Percentiles rank a stretch among this genome's conserved stretches.
These are phyloP conservation scores for Phyllotreta cruciferae DNA, from an alignment of 2,888 invertebrate species.

Conservation along the genomic window DNA sequence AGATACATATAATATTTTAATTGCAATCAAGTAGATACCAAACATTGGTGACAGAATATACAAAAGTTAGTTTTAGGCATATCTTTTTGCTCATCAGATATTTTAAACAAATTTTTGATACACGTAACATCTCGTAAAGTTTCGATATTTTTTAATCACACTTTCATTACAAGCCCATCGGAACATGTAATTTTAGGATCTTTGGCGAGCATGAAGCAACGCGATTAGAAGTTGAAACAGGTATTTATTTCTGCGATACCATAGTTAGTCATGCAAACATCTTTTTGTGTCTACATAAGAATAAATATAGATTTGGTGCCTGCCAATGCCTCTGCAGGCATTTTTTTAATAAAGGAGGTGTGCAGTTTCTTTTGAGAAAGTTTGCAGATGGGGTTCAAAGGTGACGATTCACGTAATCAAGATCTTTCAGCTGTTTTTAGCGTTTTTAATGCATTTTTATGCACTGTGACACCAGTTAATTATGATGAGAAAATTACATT, in stretches of 20 bases:
- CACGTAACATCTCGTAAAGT: too few species aligned
- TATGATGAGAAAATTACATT: too few species aligned
- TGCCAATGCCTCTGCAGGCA: not conserved
- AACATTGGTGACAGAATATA: too few species aligned
- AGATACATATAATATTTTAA: too few species aligned
- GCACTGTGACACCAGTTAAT: not conserved
- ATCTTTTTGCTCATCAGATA: too few species aligned
- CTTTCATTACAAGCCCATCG: slow-evolving; percentile 1
- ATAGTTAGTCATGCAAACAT: not conserved
- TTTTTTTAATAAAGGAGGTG: not conserved
- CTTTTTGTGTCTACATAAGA: slow-evolving; percentile 1
- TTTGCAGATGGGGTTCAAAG: slow-evolving; percentile 6
- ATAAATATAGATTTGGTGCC: slow-evolving; percentile 7
- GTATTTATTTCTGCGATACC: slow-evolving; percentile 7
- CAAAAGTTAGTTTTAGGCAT: too few species aligned
- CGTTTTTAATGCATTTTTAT: not conserved
- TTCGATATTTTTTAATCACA: not conserved
- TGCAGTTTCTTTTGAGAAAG: slow-evolving; percentile 6
- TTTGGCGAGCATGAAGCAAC: slow-evolving; percentile 6
- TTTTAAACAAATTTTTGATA: too few species aligned
- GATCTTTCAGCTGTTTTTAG: not conserved
- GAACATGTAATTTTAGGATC: slow-evolving; percentile 1
- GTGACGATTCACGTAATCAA: slow-evolving; percentile 3
- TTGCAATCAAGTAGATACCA: too few species aligned
- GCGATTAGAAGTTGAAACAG: slow-evolving; percentile 2